phyloP scores from a whole-genome alignment of 2,797 vertebrate species.

The Cephalopachus bancanus region DNA sequence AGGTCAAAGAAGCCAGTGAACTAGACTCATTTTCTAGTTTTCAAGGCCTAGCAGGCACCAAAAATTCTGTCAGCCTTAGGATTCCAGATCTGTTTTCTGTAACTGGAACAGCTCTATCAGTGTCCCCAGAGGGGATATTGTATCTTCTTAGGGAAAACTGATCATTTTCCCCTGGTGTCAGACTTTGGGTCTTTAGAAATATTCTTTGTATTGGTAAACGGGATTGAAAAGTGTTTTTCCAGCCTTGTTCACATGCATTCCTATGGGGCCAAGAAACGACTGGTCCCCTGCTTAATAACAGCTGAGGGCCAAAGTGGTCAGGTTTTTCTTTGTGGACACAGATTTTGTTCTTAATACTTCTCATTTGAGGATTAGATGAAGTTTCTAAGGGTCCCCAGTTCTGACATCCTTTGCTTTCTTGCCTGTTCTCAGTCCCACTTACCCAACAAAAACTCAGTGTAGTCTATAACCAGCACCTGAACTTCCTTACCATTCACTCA shows the following conservation, averaged over 20 bases:
- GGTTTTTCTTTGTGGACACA: neutral
- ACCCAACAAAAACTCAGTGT: neutral
- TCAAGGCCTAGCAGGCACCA: neutral
- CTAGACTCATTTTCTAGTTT: neutral
- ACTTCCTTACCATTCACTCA: neutral
- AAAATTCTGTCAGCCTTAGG: neutral
- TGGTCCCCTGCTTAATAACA: neutral
- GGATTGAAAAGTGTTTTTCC: neutral
- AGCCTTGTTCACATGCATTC: neutral
- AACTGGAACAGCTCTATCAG: neutral
- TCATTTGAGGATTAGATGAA: neutral
- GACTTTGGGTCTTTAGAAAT: neutral
- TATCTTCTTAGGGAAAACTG: neutral
- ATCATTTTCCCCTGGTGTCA: neutral
- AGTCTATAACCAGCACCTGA: neutral
- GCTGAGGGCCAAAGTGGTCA: neutral
- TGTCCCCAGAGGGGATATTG: neutral
- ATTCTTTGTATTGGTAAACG: neutral
- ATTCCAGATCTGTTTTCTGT: neutral
- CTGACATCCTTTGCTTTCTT: neutral
- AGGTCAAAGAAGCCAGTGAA: neutral
- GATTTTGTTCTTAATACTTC: neutral
- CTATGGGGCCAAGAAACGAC: neutral
- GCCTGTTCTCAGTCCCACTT: too few relatives aligned
- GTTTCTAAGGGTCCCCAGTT: neutral